Percentiles rank a stretch among this genome's conserved stretches.
phyloP scores from a whole-genome alignment of 1,140 invertebrate species.

The Druon quercuslanigerum region DNA sequence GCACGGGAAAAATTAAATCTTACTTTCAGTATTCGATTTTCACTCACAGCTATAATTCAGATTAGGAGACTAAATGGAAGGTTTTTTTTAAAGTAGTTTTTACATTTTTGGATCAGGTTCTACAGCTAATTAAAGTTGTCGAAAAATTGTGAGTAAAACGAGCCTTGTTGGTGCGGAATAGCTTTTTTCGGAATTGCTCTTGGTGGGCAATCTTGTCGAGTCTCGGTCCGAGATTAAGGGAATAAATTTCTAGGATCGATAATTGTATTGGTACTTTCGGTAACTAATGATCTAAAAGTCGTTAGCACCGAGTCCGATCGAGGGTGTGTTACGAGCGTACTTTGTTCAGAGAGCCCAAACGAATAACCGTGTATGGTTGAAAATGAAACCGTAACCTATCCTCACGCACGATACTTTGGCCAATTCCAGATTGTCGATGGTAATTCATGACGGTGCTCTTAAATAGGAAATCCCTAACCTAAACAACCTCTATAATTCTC shows the following conservation, averaged over 20 bases:
- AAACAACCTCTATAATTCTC: too few species aligned
- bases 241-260: constrained; percentile 73
- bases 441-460: constrained; percentile 59
- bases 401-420: constrained; percentile 45
- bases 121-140: constrained; percentile 7
- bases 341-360: constrained; percentile 54
- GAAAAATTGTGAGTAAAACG: constrained; percentile 17
- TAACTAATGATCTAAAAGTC: constrained; percentile 76
- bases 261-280: constrained; percentile 76
- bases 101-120: background rate
- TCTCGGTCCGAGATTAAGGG: constrained; percentile 67
- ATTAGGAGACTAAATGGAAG: too few species aligned
- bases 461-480: too few species aligned
- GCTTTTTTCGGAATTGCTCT: constrained; percentile 14
- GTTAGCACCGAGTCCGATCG: constrained; percentile 67
- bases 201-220: constrained; percentile 48
- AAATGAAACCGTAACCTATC: constrained; percentile 64
- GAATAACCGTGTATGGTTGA: constrained; percentile 54
- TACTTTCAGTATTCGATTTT: too few species aligned
- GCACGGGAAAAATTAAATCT: too few species aligned
- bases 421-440: constrained; percentile 65
- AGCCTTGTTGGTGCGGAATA: constrained; percentile 7
- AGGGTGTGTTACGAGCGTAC: constrained; percentile 64
- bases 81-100: too few species aligned
- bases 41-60: too few species aligned